These are phyloP conservation scores for Yponomeuta evonymella DNA, from an alignment of 2,888 invertebrate genomes.

Conservation along the genomic window DNA sequence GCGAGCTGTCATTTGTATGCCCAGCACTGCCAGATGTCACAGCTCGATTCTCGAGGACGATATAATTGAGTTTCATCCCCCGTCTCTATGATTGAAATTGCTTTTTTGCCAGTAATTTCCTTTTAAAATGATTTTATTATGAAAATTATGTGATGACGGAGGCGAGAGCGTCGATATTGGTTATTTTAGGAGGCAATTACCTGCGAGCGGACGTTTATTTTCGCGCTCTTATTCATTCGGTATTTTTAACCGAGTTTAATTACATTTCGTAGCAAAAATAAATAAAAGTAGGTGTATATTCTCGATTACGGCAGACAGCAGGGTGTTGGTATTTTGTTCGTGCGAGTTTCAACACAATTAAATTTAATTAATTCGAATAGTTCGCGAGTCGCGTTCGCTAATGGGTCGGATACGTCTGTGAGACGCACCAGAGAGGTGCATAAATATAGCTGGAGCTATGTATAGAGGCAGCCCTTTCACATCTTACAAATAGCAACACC, in stretches of 20 bases:
- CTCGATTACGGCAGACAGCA: conserved; percentile 38
- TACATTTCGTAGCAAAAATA: neutral
- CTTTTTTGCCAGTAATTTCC: conserved; percentile 27
- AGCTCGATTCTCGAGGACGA: conserved; percentile 27
- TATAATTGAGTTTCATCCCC: conserved; percentile 52
- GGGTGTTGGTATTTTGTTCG: conserved; percentile 28
- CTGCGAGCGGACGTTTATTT: conserved; percentile 1
- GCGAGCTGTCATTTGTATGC: conserved; percentile 12
- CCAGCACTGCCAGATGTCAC: conserved; percentile 41
- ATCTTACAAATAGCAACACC: conserved; percentile 1
- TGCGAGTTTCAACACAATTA: conserved; percentile 65
- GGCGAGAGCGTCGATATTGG: conserved; percentile 8
- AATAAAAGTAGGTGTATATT: conserved; percentile 37
- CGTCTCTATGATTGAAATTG: conserved; percentile 28
- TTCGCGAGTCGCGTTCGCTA: conserved; percentile 62
- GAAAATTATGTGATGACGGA: conserved; percentile 19
- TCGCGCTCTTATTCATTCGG: neutral
- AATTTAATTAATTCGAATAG: conserved; percentile 74
- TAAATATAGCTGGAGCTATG: conserved; percentile 38
- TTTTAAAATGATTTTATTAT: conserved; percentile 25
- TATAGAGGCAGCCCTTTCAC: conserved; percentile 2
- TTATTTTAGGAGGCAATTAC: conserved; percentile 7
- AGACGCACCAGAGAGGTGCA: conserved; percentile 47
- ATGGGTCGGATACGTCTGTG: conserved; percentile 60
- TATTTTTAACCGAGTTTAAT: neutral